A percentile compares a stretch with the other conserved stretches of the same genome.
Evolutionary conservation across 2,797 vertebrate species (phyloP).

Genomic region (Labroides dimidiatus): DNA sequence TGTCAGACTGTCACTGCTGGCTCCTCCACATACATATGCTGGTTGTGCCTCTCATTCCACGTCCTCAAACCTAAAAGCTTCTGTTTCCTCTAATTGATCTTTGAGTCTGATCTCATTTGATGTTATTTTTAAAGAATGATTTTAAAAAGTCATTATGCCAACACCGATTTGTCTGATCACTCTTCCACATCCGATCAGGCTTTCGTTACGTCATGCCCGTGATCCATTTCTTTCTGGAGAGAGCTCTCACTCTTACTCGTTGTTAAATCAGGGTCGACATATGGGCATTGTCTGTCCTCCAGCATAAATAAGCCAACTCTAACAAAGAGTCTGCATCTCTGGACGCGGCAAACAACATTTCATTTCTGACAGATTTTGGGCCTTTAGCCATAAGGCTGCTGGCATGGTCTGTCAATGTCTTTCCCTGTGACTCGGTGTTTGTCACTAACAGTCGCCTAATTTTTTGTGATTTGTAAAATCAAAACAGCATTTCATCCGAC

Average conservation of each 20-base stretch:
- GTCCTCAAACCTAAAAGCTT: not conserved
- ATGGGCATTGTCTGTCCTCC: constrained; percentile 26
- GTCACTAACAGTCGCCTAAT: not conserved
- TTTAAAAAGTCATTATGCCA: not conserved
- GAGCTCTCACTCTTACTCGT: constrained; percentile 24
- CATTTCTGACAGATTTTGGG: constrained; percentile 17
- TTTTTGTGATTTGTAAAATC: not conserved
- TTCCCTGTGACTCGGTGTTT: constrained; percentile 1
- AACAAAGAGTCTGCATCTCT: constrained; percentile 2
- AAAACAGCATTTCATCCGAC: not conserved
- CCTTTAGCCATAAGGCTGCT: constrained; percentile 17
- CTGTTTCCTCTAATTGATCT: not conserved
- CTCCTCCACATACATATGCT: not conserved
- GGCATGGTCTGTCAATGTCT: constrained; percentile 5
- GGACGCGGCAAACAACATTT: not conserved
- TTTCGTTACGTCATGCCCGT: not conserved
- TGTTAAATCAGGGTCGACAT: constrained; percentile 40
- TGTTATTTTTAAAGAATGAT: too few relatives aligned
- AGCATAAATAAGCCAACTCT: constrained; percentile 29
- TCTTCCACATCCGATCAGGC: constrained; percentile 18
- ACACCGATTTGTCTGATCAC: constrained; percentile 8
- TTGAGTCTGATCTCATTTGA: not conserved
- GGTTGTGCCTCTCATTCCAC: not conserved
- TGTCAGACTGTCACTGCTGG: constrained; percentile 2
- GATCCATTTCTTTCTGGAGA: constrained; percentile 30